Conservation (phyloP, 2,888 invertebrate species). For the Epicampocera succincta region DNA sequence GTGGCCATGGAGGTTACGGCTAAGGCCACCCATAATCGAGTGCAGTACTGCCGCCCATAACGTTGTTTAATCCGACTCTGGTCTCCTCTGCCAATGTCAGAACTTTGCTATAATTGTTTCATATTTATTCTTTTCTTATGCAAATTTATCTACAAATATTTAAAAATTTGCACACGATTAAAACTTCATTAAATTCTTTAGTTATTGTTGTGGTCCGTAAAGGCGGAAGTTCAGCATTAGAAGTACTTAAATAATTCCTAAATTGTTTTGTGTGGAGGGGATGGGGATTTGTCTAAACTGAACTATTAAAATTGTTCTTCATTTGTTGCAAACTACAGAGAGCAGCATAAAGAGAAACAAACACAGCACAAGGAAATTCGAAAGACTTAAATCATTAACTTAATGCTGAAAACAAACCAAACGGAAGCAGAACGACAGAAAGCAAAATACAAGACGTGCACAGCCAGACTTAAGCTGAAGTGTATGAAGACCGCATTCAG, state of each 20-base stretch:
- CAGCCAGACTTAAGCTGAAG: background rate
- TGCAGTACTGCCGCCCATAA: no score
- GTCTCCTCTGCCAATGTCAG: no score
- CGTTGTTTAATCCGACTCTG: no score
- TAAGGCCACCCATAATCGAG: no score
- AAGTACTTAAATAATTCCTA: conserved; percentile 36
- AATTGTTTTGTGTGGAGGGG: background rate
- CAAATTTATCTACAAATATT: background rate
- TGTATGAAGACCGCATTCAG: conserved; percentile 27
- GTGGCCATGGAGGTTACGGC: no score
- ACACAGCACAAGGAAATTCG: background rate
- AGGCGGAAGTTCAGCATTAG: conserved; percentile 52
- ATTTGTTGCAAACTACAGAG: background rate
- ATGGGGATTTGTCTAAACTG: background rate
- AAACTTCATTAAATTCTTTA: conserved; percentile 27
- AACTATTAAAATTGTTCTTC: conserved; percentile 25
- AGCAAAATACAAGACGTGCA: background rate
- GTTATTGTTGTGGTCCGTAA: conserved; percentile 27
- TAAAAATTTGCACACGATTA: background rate
- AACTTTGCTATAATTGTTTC: background rate
- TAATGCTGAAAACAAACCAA: conserved; percentile 2
- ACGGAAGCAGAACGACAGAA: background rate
- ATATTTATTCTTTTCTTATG: background rate
- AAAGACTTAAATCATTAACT: conserved; percentile 23
- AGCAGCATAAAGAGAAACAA: background rate